Evolutionary conservation across 2,888 invertebrate species (phyloP).

Genomic region (Brachyopa scutellaris): DNA sequence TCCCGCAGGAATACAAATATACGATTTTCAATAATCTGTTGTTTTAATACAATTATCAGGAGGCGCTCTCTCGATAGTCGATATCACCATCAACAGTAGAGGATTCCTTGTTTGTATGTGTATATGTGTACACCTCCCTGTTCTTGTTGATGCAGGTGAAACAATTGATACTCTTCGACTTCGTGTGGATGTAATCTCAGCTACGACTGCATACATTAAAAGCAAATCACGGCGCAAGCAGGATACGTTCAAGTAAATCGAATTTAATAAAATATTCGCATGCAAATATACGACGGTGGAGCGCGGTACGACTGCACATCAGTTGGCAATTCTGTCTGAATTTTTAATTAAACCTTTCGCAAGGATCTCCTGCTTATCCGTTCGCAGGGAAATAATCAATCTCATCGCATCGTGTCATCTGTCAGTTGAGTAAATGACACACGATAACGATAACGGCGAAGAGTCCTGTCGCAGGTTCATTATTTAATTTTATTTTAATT

Average conservation of each 20-base stretch:
- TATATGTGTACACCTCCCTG: conserved; percentile 13
- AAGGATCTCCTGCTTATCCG: conserved; percentile 33
- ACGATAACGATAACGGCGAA: conserved; percentile 15
- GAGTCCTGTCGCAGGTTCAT: conserved; percentile 58
- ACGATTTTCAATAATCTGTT: conserved; percentile 67
- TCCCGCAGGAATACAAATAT: conserved; percentile 38
- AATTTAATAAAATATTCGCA: conserved; percentile 67
- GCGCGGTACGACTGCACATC: conserved; percentile 6
- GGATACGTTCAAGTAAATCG: conserved; percentile 48
- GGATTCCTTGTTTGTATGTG: no score
- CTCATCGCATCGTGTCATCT: conserved; percentile 6
- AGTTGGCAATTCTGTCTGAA: conserved; percentile 55
- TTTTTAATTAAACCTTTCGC: conserved; percentile 69
- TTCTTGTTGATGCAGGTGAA: conserved; percentile 62
- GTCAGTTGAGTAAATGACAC: conserved; percentile 16
- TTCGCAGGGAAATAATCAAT: conserved; percentile 57
- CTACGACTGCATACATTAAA: conserved; percentile 57
- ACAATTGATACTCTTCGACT: conserved; percentile 57
- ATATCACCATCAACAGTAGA: conserved; percentile 32
- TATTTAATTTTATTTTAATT: conserved; percentile 70
- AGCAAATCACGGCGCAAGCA: conserved; percentile 38
- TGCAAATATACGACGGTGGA: conserved; percentile 48
- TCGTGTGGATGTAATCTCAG: conserved; percentile 48
- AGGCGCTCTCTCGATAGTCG: no score
- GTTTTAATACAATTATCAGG: conserved; percentile 71